phyloP scores from a whole-genome alignment of 2,113 vertebrate genomes.

The Pangasianodon gigas region DNA sequence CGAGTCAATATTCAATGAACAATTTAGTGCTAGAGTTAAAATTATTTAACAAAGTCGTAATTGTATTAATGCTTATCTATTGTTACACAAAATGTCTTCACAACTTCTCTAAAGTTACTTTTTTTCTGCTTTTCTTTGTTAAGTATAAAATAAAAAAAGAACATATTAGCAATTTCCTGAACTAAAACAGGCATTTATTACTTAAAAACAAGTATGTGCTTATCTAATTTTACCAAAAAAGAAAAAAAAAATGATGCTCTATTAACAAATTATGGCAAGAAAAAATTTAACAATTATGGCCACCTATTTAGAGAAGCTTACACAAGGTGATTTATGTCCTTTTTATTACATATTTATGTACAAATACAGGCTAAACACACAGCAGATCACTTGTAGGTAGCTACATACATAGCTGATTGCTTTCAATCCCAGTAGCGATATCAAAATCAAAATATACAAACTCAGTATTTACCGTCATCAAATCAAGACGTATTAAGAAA shows the following conservation, averaged over 20 bases:
- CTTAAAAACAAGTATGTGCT: conserved; percentile 86
- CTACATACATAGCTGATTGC: conserved; percentile 90
- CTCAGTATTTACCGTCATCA: conserved; percentile 85
- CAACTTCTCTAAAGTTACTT: conserved; percentile 80
- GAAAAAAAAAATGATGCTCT: conserved; percentile 76
- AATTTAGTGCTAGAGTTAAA: conserved; percentile 89
- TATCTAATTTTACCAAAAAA: conserved; percentile 81
- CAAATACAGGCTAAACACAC: conserved; percentile 99
- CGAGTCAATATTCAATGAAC: conserved; percentile 87
- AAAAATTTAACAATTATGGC: conserved; percentile 86
- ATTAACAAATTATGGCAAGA: conserved; percentile 90
- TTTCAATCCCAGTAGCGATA: conserved; percentile 87
- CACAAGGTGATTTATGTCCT: conserved; percentile 90
- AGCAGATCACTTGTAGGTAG: conserved; percentile 90
- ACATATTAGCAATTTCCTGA: conserved; percentile 87
- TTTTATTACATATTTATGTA: conserved; percentile 88
- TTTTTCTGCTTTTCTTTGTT: conserved; percentile 87
- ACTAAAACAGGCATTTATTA: conserved; percentile 88
- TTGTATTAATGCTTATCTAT: conserved; percentile 88
- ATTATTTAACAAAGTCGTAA: conserved; percentile 89
- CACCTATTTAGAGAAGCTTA: conserved; percentile 98
- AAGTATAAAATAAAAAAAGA: conserved; percentile 70
- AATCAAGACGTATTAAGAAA: conserved; percentile 87
- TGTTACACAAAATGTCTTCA: conserved; percentile 89
- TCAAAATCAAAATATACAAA: conserved; percentile 90